Base-by-base conservation (phyloP, 2,113 vertebrate species). In the Crotalus viridis region DNA sequence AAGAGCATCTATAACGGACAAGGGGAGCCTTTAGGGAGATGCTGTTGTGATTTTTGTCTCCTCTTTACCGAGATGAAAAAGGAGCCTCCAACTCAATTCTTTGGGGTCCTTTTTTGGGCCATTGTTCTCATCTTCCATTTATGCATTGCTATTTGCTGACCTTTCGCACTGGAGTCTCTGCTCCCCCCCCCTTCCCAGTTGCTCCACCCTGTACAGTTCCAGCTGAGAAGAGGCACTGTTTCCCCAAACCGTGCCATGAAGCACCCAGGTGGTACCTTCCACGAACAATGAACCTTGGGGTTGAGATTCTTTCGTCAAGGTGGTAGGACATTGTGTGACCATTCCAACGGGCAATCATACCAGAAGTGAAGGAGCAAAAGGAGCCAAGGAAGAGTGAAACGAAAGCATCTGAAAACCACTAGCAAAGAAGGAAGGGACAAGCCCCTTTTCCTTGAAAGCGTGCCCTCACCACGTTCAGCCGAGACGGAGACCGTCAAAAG, bases 251-350 rank as follows among this genome's bases (percentile, higher is more conserved):
- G 0, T 46, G 56, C 89, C 89, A 61, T 46, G 1, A 24, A 39
- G 46, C 88, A 12, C 61, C 93, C 91, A 89, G 90, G n/a, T 90
- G 85, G 89, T 91, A 56, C 94, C 97, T 87, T 93, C 86, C 90
- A 94, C 92, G 91, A 93, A 96, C 96, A 94, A 94, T 91, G 90
- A 0, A 90, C 96, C 91, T 96, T 94, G 94, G 91, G 81, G 90
- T 94, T 96, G 97, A 94, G 89, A 93, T 94, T 94, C 89, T 96
- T 96, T 95, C 96, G 92, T 95, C 95, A 95, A 95, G 96, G 92
- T 92, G 85, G 55, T 39, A 33, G 48, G 97, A 95, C 92, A 88
- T 96, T 96, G 96, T 59, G 93, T 59, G 93, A 93, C 92, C 91
- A 90, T 21, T 43, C 94, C 46, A 0, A 59, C 92, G 93, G 96